Evolutionary conservation across 2,797 vertebrate species (phyloP).

Genomic region (Syndactyla subalaris): DNA sequence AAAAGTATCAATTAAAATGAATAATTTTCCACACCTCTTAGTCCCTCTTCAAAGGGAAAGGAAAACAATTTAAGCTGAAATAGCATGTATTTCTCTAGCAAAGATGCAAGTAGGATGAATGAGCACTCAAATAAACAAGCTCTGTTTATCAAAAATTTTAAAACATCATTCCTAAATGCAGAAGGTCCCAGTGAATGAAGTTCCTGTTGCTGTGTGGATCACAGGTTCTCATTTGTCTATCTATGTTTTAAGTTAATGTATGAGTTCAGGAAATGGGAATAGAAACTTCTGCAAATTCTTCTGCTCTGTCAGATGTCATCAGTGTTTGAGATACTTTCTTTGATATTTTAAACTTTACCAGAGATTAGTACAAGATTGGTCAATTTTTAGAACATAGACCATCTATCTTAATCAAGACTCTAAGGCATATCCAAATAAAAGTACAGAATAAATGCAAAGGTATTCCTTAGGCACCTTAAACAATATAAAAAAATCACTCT

Average conservation of each 20-base stretch:
- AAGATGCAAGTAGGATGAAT: not conserved
- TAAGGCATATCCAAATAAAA: not conserved
- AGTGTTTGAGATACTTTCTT: not conserved
- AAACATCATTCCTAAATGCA: not conserved
- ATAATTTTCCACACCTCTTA: not conserved
- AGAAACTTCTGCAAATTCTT: not conserved
- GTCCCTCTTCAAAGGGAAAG: not conserved
- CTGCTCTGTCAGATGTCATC: not conserved
- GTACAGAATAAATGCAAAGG: not conserved
- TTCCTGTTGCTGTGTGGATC: not conserved
- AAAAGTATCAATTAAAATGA: not conserved
- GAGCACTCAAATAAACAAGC: not conserved
- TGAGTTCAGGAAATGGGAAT: not conserved
- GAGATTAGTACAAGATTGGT: not conserved
- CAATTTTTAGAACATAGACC: not conserved
- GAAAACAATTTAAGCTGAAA: not conserved
- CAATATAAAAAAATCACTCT: not conserved
- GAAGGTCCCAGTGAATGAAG: not conserved
- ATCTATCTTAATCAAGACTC: not conserved
- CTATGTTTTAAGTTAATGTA: not conserved
- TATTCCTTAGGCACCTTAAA: not conserved
- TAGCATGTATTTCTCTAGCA: not conserved
- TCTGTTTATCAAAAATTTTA: not conserved
- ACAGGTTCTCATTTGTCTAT: not conserved
- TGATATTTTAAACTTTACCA: not conserved